phyloP scores from a whole-genome alignment of 2,113 vertebrate genomes.

The Ictidomys tridecemlineatus region DNA sequence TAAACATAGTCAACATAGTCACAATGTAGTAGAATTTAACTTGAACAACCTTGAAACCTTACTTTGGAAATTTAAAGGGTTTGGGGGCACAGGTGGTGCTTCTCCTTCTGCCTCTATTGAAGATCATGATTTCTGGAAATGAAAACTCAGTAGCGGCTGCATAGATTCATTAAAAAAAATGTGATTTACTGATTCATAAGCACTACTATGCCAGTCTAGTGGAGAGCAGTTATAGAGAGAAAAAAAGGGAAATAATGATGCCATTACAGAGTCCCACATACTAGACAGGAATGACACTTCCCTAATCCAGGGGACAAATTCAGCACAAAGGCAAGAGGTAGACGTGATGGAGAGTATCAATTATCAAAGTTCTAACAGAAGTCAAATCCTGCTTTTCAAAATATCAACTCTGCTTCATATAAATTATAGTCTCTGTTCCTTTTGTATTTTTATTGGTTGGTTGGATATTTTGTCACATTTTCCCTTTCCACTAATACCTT shows the following conservation, averaged over 20 bases:
- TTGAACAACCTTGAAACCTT: not conserved
- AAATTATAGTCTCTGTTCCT: not conserved
- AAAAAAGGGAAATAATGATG: not conserved
- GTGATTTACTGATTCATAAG: not conserved
- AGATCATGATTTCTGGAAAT: constrained; percentile 57
- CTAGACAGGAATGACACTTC: not conserved
- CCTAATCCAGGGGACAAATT: not conserved
- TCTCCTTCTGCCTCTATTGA: constrained; percentile 22
- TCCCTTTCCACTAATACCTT: not conserved
- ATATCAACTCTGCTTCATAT: not conserved
- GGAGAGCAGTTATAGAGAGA: not conserved
- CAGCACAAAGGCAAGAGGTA: not conserved
- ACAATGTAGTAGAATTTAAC: not conserved
- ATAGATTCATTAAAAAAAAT: not conserved
- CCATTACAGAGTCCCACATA: not conserved
- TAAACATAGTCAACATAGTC: not conserved
- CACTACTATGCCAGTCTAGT: not conserved
- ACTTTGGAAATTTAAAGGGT: not conserved
- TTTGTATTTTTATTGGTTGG: not conserved
- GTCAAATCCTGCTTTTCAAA: not conserved
- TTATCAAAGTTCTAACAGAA: not conserved
- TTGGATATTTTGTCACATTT: not conserved
- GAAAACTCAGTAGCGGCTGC: constrained; percentile 17
- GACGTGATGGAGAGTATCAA: not conserved
- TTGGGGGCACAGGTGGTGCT: constrained; percentile 39